Conservation (phyloP, 2,113 vertebrate genomes). For the Microcebus murinus region DNA sequence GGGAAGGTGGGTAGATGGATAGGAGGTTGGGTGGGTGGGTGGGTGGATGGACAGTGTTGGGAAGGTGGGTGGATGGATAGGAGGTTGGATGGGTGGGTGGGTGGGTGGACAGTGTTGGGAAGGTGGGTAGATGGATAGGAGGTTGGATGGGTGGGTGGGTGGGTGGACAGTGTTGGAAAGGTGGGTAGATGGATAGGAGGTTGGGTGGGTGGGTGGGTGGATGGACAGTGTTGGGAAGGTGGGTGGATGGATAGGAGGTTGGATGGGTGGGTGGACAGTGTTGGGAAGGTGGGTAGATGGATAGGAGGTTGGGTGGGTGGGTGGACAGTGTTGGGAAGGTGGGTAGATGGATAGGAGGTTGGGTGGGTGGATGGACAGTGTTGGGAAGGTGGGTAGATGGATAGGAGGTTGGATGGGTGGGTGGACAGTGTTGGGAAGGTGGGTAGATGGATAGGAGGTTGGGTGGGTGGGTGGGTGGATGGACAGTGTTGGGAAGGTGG, state of each 20-base stretch:
- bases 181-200: too few species aligned
- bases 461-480: too few species aligned
- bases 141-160: too few species aligned
- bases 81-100: not conserved
- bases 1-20: accelerated
- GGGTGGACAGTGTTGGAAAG: too few species aligned
- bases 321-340: too few species aligned
- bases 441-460: accelerated
- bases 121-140: not conserved
- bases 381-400: not conserved
- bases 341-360: too few species aligned
- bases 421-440: accelerated
- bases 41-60: too few species aligned
- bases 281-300: accelerated
- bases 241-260: not conserved
- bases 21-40: accelerated
- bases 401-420: too few species aligned
- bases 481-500: too few species aligned
- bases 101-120: too few species aligned
- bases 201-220: not conserved
- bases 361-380: not conserved
- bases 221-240: not conserved
- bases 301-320: accelerated
- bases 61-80: too few species aligned
- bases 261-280: too few species aligned